Evolutionary conservation across 1,140 invertebrate species (phyloP), one percentile per base, ranked within the genome.

Genomic region (Frieseomelitta varia): DNA sequence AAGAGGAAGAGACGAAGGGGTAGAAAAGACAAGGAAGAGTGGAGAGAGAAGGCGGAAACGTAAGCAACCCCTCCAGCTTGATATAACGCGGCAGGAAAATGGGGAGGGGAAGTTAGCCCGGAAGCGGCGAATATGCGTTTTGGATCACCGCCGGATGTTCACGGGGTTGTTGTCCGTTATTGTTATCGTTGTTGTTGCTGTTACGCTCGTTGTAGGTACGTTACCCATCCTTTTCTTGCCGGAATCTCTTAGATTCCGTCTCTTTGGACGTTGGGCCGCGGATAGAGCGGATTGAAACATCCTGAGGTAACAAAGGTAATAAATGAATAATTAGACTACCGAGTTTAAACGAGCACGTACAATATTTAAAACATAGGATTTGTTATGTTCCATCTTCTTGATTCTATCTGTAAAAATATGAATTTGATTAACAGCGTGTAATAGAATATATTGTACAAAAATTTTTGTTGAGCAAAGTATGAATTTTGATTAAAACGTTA

Each of bases 71-170:
- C 91, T 84, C 79, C 81, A 84, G 81, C 76, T 83, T 81, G 87
- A 88, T 90, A 85, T 88, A 86, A 86, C 82, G 84, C 79, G 81
- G 53, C 72, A 74, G 75, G 80, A 73, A 85, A 68, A 85, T 61
- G 79, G 63, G 56, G 68, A 76, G 80, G 79, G 85, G 72, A 86
- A 74, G 84, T 69, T 76, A 90, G 81, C 86, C 90, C 92, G 92
- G 92, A 93, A 93, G 87, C 88, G 78, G 73, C 88, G 91, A 93
- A 90, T 90, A 92, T 91, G 87, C 85, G 85, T 90, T 91, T 91
- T 89, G 85, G 89, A 90, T 91, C 90, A 85, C 77, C 84, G 87
- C 68, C 80, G 88, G 88, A 88, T 88, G 77, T 88, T 81, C 82
- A 80, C 21, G 78, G 85, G 71, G 85, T 79, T 85, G 88, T 84